Percentiles rank a stretch among this genome's conserved stretches.
phyloP scores from a whole-genome alignment of 2,888 invertebrate species.

The Pristionchus mayeri region DNA sequence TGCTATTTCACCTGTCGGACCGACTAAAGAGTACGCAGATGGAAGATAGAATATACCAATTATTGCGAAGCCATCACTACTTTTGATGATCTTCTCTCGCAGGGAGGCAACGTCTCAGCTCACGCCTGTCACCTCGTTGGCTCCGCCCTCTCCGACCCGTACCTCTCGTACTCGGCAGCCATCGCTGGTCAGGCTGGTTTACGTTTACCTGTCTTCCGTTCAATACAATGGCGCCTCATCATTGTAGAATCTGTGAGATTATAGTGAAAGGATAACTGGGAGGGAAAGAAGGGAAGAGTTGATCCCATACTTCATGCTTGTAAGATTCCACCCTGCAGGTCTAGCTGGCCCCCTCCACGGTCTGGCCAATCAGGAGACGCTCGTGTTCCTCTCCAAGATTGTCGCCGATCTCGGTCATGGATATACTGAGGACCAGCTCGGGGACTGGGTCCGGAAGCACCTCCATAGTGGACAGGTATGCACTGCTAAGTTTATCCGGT shows the following conservation, averaged over 20 bases:
- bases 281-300: too few species aligned
- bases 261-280: too few species aligned
- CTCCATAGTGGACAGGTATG: constrained; percentile 81
- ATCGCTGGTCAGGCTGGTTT: constrained; percentile 94
- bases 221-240: too few species aligned
- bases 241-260: too few species aligned
- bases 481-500: too few species aligned
- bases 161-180: constrained; percentile 91
- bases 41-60: too few species aligned
- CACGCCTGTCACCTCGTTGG: constrained; percentile 94
- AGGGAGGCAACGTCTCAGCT: constrained; percentile 90
- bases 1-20: not conserved
- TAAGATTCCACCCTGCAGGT: too few species aligned
- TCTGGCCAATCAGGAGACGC: constrained; percentile 92
- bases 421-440: constrained; percentile 90
- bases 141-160: constrained; percentile 91
- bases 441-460: constrained; percentile 97
- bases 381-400: constrained; percentile 93
- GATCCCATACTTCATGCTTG: too few species aligned
- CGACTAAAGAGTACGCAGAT: not conserved
- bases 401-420: constrained; percentile 87
- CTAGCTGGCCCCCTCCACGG: constrained; percentile 97
- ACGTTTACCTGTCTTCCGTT: too few species aligned
- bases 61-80: not conserved
- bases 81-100: not conserved